These are phyloP conservation scores for Salmo trutta DNA, from an alignment of 2,797 vertebrate genomes.

Conservation along the genomic window DNA sequence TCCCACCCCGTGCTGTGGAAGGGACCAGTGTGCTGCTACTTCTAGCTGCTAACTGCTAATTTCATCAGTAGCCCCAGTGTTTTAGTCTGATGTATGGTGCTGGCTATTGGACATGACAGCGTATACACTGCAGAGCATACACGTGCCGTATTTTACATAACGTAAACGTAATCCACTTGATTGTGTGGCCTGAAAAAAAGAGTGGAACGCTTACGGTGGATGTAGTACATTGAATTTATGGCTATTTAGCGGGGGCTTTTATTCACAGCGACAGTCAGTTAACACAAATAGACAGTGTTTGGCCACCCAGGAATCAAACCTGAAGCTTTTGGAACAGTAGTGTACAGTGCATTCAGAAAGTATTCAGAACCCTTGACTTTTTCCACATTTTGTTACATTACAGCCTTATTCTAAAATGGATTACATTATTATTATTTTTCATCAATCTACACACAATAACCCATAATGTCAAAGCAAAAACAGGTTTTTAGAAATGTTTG, in stretches of 20 bases:
- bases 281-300: neutral
- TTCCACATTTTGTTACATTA: too few species aligned
- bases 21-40: constrained; percentile 30
- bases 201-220: neutral
- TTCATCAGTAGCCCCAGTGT: constrained; percentile 53
- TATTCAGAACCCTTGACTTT: too few species aligned
- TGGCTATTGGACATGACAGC: constrained; percentile 52
- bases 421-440: too few species aligned
- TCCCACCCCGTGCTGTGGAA: constrained; percentile 42
- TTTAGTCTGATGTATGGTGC: constrained; percentile 59
- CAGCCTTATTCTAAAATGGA: too few species aligned
- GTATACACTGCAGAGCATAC: constrained; percentile 9
- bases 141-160: constrained; percentile 32
- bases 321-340: too few species aligned
- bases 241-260: neutral
- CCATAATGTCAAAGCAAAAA: too few species aligned
- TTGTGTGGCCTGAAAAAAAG: constrained; percentile 15
- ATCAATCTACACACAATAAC: too few species aligned
- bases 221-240: neutral
- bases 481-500: too few species aligned
- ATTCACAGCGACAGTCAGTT: neutral
- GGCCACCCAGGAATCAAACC: neutral
- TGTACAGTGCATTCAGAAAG: too few species aligned
- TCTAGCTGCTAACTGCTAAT: constrained; percentile 63
- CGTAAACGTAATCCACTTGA: constrained; percentile 16